phyloP scores from a whole-genome alignment of 2,797 vertebrate genomes.

The Amblyraja radiata region DNA sequence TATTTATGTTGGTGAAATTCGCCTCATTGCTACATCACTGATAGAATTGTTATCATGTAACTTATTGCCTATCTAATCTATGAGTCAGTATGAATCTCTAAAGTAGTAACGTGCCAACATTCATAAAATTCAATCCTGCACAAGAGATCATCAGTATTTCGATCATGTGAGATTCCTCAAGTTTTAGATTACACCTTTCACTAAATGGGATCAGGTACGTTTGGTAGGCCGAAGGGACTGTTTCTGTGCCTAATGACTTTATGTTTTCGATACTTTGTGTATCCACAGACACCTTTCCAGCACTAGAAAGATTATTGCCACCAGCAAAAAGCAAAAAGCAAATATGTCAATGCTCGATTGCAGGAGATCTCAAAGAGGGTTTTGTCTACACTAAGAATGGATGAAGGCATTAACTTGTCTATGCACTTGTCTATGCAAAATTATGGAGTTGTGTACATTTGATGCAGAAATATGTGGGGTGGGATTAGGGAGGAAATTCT shows the following conservation, averaged over 20 bases:
- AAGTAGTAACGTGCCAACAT: background rate
- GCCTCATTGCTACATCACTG: background rate
- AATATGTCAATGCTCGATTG: background rate
- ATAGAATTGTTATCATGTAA: background rate
- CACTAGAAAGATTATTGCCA: background rate
- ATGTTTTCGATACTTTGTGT: background rate
- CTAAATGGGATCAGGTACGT: too few relatives aligned
- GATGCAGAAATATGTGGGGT: background rate
- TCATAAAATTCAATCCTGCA: background rate
- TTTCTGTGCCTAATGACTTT: too few relatives aligned
- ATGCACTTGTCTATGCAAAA: background rate
- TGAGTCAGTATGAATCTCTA: background rate
- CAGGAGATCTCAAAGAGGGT: background rate
- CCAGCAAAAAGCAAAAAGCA: background rate
- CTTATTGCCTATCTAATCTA: background rate
- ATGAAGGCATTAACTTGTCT: background rate
- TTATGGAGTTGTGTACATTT: background rate
- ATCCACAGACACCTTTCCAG: background rate
- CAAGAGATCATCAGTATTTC: background rate
- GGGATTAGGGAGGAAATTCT: too few relatives aligned
- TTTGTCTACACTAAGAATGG: background rate
- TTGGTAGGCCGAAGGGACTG: too few relatives aligned
- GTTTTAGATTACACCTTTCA: background rate
- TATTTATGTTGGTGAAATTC: background rate
- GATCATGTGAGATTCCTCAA: background rate